Base-by-base conservation (phyloP, 2,888 invertebrate species). In the Norana najaformis region DNA sequence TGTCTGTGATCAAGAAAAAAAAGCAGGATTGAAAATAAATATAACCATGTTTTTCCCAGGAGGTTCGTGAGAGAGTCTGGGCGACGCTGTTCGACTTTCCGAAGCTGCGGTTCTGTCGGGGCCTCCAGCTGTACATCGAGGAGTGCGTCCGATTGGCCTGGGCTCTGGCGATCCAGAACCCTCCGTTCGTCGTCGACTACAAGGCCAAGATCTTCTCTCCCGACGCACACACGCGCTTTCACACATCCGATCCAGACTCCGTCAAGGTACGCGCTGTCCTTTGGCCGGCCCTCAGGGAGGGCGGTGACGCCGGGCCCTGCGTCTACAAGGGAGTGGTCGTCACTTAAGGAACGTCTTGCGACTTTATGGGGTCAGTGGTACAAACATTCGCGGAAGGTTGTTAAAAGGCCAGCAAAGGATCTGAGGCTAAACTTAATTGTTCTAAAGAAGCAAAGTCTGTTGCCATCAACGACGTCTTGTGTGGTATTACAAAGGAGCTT, bases 21-120 rank as follows among this genome's bases (percentile, higher is more conserved):
- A n/a, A n/a, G n/a, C n/a, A n/a, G n/a, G n/a, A n/a, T n/a, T n/a
- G n/a, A n/a, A n/a, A n/a, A n/a, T n/a, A n/a, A n/a, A n/a, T n/a
- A 41, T 16, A 13, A 82, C 82, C 34, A 11, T 82, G 82, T 82
- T 20, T 89, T 90, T 92, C 30, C n/a, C 94, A 96, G 96, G 96
- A 96, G 93, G 96, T 96, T 4, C 95, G 96, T 91, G 94, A 95
- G 53, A 96, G 97, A 96, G 96, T 99, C 92, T 96, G 97, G 95
- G 97, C 97, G 92, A 98, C 98, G 0, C 96, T 99, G 35, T 97
- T 97, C 94, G 98, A 98, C 95, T 99, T 98, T 95, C 97, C 98
- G 53, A 97, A 97, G 94, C 96, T 99, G 93, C 97, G 97, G 92
- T 95, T 96, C 0, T 98, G 98, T 94, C 41, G 47, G 3, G 89